Percentiles rank a stretch among this genome's conserved stretches.
Evolutionary conservation across 2,113 vertebrate genomes (phyloP).

Genomic region (Lota lota): DNA sequence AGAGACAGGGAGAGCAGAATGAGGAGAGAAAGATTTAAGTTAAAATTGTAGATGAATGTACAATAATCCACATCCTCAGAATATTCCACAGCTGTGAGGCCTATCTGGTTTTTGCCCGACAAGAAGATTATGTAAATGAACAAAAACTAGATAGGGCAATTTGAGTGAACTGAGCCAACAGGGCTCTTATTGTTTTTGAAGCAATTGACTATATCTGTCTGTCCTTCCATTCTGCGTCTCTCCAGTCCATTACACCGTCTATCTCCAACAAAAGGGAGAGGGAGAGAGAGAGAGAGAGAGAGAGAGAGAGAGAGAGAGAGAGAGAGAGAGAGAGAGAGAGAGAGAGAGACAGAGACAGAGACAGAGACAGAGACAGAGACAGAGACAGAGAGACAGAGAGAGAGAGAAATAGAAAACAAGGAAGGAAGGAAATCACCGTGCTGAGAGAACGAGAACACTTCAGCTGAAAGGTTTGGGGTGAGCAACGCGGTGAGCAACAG

Average conservation of each 20-base stretch:
- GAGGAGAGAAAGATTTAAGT: conserved; percentile 17
- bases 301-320: not conserved
- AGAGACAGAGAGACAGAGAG: not conserved
- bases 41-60: too few species aligned
- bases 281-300: not conserved
- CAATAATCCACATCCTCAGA: too few species aligned
- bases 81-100: too few species aligned
- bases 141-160: too few species aligned
- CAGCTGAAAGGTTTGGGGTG: conserved; percentile 39
- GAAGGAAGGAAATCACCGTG: conserved; percentile 10
- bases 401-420: not conserved
- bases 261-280: not conserved
- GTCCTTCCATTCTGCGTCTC: not conserved
- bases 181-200: too few species aligned
- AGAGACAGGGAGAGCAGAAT: not conserved
- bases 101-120: too few species aligned
- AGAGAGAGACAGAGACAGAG: not conserved
- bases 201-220: too few species aligned
- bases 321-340: not conserved
- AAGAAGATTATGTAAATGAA: too few species aligned
- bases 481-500: conserved; percentile 23
- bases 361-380: not conserved
- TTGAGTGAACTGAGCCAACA: too few species aligned
- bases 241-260: not conserved
- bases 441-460: conserved; percentile 34